These are phyloP conservation scores for Pogonocichla stellata DNA, from an alignment of 2,113 vertebrate species.

Conservation along the genomic window DNA sequence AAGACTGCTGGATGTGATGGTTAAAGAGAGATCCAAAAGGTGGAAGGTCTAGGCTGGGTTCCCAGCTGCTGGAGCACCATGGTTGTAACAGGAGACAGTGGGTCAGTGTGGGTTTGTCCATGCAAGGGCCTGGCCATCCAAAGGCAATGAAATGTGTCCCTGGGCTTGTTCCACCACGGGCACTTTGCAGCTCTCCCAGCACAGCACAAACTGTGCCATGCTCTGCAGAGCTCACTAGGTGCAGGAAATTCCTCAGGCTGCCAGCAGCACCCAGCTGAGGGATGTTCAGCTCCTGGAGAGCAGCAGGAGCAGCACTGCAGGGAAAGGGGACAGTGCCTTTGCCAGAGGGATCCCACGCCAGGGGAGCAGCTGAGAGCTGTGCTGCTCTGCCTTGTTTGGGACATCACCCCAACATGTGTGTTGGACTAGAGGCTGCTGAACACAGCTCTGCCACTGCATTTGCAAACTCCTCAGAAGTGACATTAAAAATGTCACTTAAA, in stretches of 20 bases:
- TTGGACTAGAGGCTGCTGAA: not conserved
- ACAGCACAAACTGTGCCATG: not conserved
- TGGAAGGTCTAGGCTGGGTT: not conserved
- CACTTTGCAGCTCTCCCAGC: not conserved
- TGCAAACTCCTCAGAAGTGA: not conserved
- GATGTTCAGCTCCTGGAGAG: not conserved
- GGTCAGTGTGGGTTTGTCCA: not conserved
- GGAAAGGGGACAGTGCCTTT: not conserved
- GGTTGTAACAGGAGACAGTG: fast-evolving
- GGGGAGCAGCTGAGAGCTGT: not conserved
- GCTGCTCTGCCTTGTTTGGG: not conserved
- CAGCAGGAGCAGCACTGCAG: not conserved
- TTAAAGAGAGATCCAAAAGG: not conserved
- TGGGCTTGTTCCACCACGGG: not conserved
- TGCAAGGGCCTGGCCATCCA: not conserved
- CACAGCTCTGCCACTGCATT: not conserved
- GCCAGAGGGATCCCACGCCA: not conserved
- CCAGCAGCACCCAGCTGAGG: not conserved
- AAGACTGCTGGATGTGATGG: fast-evolving
- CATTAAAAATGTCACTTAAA: not conserved
- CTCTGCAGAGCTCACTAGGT: not conserved
- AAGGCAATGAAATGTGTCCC: not conserved
- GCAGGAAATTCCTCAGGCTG: not conserved
- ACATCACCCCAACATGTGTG: not conserved
- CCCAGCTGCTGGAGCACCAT: not conserved